Evolutionary conservation across 2,888 invertebrate species (phyloP).

Genomic region (Plagodis pulveraria): DNA sequence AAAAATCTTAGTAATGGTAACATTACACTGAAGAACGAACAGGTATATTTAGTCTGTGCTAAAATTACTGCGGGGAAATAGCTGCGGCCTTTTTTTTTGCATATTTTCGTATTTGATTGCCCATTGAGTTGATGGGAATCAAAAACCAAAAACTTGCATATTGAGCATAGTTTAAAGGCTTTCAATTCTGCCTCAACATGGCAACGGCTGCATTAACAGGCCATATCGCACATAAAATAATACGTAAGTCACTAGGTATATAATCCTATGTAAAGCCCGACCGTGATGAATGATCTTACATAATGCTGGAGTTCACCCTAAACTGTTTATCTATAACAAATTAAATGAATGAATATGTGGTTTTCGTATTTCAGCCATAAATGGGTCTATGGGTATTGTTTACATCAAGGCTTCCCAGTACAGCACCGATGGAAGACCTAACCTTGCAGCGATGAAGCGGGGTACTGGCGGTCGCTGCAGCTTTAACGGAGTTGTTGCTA

Average conservation of each 20-base stretch:
- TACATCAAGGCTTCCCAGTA: constrained; percentile 80
- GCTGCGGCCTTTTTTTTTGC: constrained; percentile 1
- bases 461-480: constrained; percentile 97
- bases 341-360: not conserved
- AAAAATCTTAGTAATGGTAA: no score
- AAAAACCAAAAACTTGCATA: not conserved
- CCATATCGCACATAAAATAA: constrained; percentile 65
- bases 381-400: constrained; percentile 71
- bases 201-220: constrained; percentile 71
- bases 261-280: constrained; percentile 21
- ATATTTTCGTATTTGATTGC: constrained; percentile 12
- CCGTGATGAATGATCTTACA: constrained; percentile 60
- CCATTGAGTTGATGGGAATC: constrained; percentile 19
- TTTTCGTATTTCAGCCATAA: constrained; percentile 60
- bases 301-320: constrained; percentile 49
- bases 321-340: not conserved
- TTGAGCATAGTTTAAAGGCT: constrained; percentile 3
- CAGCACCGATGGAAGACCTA: constrained; percentile 82
- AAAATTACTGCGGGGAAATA: no score
- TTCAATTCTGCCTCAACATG: constrained; percentile 63
- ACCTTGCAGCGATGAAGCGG: constrained; percentile 88
- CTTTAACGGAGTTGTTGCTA: constrained; percentile 98
- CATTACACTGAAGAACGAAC: no score
- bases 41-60: no score
- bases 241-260: constrained; percentile 59